phyloP scores from a whole-genome alignment of 1,140 invertebrate genomes.

The Nymphalis io region DNA sequence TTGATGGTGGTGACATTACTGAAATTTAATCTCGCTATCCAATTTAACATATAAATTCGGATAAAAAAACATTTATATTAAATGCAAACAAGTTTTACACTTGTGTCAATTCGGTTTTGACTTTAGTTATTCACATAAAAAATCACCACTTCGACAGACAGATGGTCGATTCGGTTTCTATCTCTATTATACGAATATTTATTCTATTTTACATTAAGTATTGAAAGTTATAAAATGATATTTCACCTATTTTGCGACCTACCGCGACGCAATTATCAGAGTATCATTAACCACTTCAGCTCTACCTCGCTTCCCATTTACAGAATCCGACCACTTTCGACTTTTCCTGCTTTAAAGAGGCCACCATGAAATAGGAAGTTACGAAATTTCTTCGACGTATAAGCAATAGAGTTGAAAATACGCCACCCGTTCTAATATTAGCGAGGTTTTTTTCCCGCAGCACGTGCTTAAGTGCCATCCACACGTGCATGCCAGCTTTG shows the following conservation, averaged over 20 bases:
- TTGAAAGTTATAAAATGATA: no score
- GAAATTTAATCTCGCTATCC: no score
- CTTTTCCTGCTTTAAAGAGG: constrained; percentile 27
- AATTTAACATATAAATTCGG: no score
- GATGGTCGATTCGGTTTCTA: no score
- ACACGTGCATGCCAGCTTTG: constrained; percentile 31
- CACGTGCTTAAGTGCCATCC: constrained; percentile 32
- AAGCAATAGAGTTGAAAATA: constrained; percentile 30
- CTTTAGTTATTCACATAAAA: no score
- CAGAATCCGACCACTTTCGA: constrained; percentile 19
- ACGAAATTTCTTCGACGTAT: constrained; percentile 18
- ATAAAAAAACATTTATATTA: no score
- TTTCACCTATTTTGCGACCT: constrained; percentile 8
- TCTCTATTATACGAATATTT: no score
- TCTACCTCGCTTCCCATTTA: constrained; percentile 17
- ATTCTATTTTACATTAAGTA: no score
- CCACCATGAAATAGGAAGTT: constrained; percentile 26
- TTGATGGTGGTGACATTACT: no score
- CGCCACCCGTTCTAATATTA: constrained; percentile 16
- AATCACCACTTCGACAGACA: no score
- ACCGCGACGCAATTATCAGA: constrained; percentile 25
- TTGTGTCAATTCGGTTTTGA: no score
- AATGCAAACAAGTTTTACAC: no score
- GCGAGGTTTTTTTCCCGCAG: constrained; percentile 31
- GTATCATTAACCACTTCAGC: constrained; percentile 18